These are phyloP conservation scores for Drosophila barbarae DNA, from an alignment of 2,888 invertebrate species.

Conservation along the genomic window DNA sequence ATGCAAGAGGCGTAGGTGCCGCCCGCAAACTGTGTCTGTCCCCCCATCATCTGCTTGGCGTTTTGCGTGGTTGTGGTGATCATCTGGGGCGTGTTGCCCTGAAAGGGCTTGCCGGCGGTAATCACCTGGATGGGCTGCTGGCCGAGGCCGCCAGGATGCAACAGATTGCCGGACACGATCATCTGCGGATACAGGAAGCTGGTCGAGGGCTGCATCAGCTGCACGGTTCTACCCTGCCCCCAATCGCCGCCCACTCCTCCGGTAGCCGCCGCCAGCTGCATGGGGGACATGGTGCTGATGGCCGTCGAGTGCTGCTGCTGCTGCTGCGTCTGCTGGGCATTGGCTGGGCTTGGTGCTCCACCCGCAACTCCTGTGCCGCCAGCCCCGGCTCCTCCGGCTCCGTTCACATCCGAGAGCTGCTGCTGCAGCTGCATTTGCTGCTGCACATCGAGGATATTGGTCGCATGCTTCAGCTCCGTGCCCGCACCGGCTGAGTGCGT, in stretches of 20 bases:
- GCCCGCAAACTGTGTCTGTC: constrained; percentile 76
- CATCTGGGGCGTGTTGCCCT: constrained; percentile 91
- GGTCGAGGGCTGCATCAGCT: constrained; percentile 86
- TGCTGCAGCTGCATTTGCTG: constrained; percentile 80
- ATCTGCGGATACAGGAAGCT: constrained; percentile 89
- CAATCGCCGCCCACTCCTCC: constrained; percentile 83
- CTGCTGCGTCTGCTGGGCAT: constrained; percentile 71
- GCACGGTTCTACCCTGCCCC: constrained; percentile 86
- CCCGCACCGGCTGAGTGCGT: constrained; percentile 58
- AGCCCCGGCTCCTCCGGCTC: constrained; percentile 18
- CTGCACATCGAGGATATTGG: constrained; percentile 80
- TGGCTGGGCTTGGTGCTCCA: constrained; percentile 80
- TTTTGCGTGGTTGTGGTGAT: constrained; percentile 85
- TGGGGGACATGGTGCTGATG: constrained; percentile 88
- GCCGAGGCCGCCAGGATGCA: constrained; percentile 81
- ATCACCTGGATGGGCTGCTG: constrained; percentile 84
- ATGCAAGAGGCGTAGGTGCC: constrained; percentile 85
- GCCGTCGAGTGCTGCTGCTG: constrained; percentile 83
- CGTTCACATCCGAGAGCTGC: constrained; percentile 66
- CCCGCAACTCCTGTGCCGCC: constrained; percentile 35
- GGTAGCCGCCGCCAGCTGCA: constrained; percentile 83
- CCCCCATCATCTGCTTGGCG: constrained; percentile 83
- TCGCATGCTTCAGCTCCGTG: constrained; percentile 74
- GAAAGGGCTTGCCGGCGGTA: constrained; percentile 90
- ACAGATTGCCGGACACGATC: constrained; percentile 89